Base-by-base conservation (phyloP, 2,888 invertebrate genomes). In the Trichopoda pennipes region DNA sequence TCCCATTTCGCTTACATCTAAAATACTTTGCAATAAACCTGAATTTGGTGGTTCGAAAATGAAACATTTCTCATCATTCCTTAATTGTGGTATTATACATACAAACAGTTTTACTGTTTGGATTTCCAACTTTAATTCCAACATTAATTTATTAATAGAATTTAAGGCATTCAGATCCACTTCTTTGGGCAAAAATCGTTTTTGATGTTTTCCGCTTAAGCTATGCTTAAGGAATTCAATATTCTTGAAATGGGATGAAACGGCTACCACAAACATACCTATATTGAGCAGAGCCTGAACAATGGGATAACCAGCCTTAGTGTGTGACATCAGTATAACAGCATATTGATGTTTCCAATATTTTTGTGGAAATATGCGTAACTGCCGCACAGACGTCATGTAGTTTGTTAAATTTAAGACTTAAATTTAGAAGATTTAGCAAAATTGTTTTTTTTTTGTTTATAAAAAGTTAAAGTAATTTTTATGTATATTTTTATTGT, bases 201-300 rank as follows among this genome's bases (percentile, higher is more conserved):
- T 21, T 2, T 44, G 19, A 14, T 74, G 74, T n/a, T 74, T 28
- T n/a, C 47, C 55, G 1, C 8, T 47, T 2, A 74, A 17, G 23
- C 21, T 35, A 42, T 64, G 74, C 1, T 63, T 63, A 9, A 74
- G 56, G 4, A 47, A 14, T 64, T 74, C 63, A 16, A 35, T 55
- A 47, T 74, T 64, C 21, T 74, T 56, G 6, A 47, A 53, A 10
- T 74, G 63, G 2, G 21, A 44, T 10, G 74, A 19, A 19, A 74
- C 55, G 35, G 63, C 74, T 23, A 74, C 56, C n/a, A 74, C 74
- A 56, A 64, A 56, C 74, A 74, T 74, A n/a, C 74, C 74, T 7
- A 74, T 10, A 21, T 74, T 63, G 17, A 74, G 64, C n/a, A 74
- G 47, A 14, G 55, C 55, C 8, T 8, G 44, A 8, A 74, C 44